Percentiles rank a stretch among this genome's conserved stretches.
Conservation (phyloP, 1,140 invertebrate genomes). For the Oppia nitens region DNA sequence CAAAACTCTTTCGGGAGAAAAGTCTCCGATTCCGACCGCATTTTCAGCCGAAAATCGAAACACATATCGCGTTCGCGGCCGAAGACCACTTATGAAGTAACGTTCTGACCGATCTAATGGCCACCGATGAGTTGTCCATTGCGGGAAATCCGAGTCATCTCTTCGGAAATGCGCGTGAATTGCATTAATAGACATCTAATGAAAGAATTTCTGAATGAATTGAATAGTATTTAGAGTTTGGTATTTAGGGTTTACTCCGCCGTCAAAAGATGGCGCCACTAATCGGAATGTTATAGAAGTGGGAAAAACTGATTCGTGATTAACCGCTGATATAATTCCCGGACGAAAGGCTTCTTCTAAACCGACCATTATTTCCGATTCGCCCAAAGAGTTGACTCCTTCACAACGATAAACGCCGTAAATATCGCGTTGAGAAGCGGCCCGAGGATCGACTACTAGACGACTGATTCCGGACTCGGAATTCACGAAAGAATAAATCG, state of each 20-base stretch:
- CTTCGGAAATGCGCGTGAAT: too few relatives aligned
- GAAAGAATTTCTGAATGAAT: too few relatives aligned
- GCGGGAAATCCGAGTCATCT: too few relatives aligned
- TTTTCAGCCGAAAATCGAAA: constrained; percentile 70
- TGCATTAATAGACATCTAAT: constrained; percentile 57
- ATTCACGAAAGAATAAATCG: not conserved
- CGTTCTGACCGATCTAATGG: constrained; percentile 24
- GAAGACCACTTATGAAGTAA: constrained; percentile 52
- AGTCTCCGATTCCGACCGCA: constrained; percentile 47
- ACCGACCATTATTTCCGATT: constrained; percentile 42
- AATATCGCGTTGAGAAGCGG: constrained; percentile 28
- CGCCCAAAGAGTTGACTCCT: constrained; percentile 56
- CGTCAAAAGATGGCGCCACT: constrained; percentile 45
- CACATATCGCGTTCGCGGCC: constrained; percentile 56
- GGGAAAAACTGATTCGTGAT: constrained; percentile 31
- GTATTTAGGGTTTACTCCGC: too few relatives aligned
- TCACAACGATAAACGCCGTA: constrained; percentile 64
- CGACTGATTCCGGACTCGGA: constrained; percentile 26
- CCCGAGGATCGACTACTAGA: not conserved
- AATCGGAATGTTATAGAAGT: constrained; percentile 65
- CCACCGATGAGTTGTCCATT: constrained; percentile 22
- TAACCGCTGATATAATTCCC: constrained; percentile 11
- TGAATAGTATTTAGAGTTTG: too few relatives aligned
- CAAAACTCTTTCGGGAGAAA: not conserved
- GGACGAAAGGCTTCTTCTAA: constrained; percentile 45